phyloP scores from a whole-genome alignment of 1,140 invertebrate genomes.

The Solen grandis region DNA sequence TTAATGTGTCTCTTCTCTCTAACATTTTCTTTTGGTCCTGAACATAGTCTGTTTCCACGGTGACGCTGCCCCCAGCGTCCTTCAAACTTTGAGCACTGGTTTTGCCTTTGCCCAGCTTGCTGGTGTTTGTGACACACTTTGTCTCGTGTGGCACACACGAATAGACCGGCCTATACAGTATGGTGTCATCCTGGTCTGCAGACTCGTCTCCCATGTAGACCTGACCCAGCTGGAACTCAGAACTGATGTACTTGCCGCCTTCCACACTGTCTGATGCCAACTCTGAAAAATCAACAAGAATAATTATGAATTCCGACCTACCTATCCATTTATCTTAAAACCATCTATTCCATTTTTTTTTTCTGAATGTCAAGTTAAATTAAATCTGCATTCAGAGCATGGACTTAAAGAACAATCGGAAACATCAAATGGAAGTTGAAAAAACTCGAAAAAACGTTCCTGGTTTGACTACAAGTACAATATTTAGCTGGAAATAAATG shows the following conservation, averaged over 20 bases:
- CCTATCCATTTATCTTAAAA: no score
- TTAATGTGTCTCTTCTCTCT: not conserved
- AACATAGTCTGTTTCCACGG: constrained; percentile 28
- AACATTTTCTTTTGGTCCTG: constrained; percentile 4
- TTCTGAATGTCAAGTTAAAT: no score
- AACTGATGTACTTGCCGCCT: constrained; percentile 90
- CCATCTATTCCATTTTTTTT: no score
- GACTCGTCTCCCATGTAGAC: constrained; percentile 88
- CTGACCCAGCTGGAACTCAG: constrained; percentile 90
- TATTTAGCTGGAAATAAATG: no score
- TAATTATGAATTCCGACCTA: no score
- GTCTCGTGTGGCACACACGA: constrained; percentile 83
- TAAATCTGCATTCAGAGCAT: no score
- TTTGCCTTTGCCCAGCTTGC: constrained; percentile 6
- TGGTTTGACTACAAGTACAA: no score
- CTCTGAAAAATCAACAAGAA: constrained; percentile 84
- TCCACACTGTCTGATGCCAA: constrained; percentile 87
- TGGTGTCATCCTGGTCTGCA: constrained; percentile 75
- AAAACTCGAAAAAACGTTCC: no score
- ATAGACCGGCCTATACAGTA: constrained; percentile 87
- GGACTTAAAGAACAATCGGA: no score
- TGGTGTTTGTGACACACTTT: constrained; percentile 65
- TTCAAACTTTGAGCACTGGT: not conserved
- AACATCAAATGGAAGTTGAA: no score
- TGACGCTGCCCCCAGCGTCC: not conserved